Conservation (phyloP, 2,888 invertebrate species). For the Congeria kusceri region DNA sequence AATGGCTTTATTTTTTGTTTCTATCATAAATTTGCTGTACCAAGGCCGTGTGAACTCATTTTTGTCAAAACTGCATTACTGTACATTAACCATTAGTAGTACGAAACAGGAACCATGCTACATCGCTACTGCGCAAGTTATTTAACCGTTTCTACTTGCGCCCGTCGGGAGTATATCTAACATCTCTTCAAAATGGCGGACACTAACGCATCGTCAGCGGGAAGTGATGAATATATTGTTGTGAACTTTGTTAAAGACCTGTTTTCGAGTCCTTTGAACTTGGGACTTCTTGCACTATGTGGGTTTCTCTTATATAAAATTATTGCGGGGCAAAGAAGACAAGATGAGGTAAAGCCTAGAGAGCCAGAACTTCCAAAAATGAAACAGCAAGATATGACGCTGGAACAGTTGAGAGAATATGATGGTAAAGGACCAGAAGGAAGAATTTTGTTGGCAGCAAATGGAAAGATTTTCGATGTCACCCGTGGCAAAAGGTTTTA, state of each 20-base stretch:
- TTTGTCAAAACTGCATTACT: too few species aligned
- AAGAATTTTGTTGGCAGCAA: conserved; percentile 95
- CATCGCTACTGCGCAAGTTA: too few species aligned
- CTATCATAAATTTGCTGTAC: too few species aligned
- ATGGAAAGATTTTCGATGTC: conserved; percentile 97
- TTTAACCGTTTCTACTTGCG: too few species aligned
- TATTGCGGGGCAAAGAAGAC: conserved; percentile 85
- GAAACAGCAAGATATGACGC: conserved; percentile 94
- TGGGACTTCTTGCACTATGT: conserved; percentile 90
- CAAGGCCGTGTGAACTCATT: too few species aligned
- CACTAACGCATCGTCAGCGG: conserved; percentile 48
- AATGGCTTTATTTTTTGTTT: too few species aligned
- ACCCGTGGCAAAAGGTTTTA: conserved; percentile 95
- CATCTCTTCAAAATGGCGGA: conserved; percentile 69
- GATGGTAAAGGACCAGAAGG: conserved; percentile 94
- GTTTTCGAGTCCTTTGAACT: conserved; percentile 90
- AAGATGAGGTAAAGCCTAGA: conserved; percentile 77
- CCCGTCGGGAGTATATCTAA: too few species aligned
- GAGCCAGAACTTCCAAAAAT: conserved; percentile 92
- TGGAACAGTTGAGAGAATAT: conserved; percentile 93
- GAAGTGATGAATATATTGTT: conserved; percentile 62
- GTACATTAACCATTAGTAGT: too few species aligned
- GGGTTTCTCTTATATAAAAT: conserved; percentile 92
- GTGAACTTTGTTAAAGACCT: conserved; percentile 86
- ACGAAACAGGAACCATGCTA: too few species aligned